These are phyloP conservation scores for Poecilobothrus nobilitatus DNA, from an alignment of 2,888 invertebrate genomes.

Conservation along the genomic window DNA sequence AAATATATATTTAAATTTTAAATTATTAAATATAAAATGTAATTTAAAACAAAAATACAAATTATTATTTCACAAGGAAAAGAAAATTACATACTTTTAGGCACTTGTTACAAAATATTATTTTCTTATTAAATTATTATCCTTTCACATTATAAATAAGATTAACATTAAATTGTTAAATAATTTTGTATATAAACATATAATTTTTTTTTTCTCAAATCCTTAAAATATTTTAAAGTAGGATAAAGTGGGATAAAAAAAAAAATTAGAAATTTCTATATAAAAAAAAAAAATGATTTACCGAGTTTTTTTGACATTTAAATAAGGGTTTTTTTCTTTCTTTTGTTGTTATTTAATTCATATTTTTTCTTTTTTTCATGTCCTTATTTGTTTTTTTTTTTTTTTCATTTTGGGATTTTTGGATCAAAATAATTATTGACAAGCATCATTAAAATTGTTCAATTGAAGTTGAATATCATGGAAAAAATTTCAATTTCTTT, in stretches of 20 bases:
- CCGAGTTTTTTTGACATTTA: neutral
- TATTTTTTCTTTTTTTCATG: neutral
- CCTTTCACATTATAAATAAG: too few species aligned
- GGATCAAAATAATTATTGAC: neutral
- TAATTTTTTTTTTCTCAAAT: too few species aligned
- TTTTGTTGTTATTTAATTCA: neutral
- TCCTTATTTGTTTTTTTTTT: neutral
- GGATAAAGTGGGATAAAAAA: neutral
- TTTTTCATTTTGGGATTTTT: neutral
- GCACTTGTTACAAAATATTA: too few species aligned
- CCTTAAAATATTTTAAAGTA: too few species aligned
- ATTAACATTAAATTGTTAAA: too few species aligned
- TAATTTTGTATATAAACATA: too few species aligned
- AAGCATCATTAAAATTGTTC: constrained; percentile 4
- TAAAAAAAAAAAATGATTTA: neutral
- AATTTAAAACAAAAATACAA: too few species aligned
- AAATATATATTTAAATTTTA: too few species aligned
- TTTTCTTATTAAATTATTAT: too few species aligned
- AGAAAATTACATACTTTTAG: too few species aligned
- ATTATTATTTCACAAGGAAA: too few species aligned
- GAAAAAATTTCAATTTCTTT: neutral
- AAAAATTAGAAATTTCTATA: neutral
- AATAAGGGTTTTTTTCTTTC: neutral
- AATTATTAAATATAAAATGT: too few species aligned
- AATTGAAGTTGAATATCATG: constrained; percentile 6